Conservation (phyloP, 2,113 vertebrate genomes). For the Atlantisia rogersi region DNA sequence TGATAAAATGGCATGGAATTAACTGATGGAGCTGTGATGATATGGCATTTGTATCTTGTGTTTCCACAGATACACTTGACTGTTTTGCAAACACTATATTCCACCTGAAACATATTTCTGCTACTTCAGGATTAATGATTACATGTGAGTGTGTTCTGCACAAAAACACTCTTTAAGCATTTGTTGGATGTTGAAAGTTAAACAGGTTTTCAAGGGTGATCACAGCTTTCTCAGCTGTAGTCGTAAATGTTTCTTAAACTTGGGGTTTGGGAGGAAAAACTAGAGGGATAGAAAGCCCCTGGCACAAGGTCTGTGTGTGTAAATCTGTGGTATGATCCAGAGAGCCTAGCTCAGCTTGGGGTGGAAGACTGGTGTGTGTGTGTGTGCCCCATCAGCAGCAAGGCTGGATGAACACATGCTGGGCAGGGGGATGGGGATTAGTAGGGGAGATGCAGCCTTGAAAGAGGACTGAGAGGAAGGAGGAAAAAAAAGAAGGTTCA, state of each 20-base stretch:
- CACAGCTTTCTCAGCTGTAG: not conserved
- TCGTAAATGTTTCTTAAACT: not conserved
- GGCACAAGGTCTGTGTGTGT: not conserved
- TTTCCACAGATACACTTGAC: not conserved
- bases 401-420: not conserved
- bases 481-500: not conserved
- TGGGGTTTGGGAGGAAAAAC: not conserved
- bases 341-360: not conserved
- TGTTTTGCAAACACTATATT: not conserved
- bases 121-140: not conserved
- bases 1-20: not conserved
- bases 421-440: fast-evolving
- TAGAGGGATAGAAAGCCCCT: not conserved
- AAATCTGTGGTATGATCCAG: not conserved
- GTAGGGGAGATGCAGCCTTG: not conserved
- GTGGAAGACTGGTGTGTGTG: too few relatives aligned
- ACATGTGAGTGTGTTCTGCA: not conserved
- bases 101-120: not conserved
- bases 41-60: not conserved
- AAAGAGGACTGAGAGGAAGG: not conserved
- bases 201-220: not conserved
- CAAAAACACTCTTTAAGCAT: not conserved
- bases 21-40: not conserved
- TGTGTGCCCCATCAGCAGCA: not conserved
- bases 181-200: not conserved